Evolutionary conservation across 2,797 vertebrate genomes (phyloP).

Genomic region (Megalops cyprinoides): DNA sequence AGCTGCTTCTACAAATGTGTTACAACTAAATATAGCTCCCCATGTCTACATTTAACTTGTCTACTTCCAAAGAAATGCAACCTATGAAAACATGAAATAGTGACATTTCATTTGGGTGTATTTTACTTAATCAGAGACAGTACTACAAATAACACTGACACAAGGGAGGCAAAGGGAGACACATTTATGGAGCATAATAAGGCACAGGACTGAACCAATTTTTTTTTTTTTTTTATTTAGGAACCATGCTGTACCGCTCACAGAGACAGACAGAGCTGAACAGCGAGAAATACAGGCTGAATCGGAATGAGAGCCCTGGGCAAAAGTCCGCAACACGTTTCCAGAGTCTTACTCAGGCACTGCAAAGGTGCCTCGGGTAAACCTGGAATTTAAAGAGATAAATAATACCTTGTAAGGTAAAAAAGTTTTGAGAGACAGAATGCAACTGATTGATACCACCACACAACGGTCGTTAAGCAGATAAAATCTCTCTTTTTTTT

Average conservation of each 20-base stretch:
- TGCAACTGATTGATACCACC: neutral
- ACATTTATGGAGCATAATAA: too few species aligned
- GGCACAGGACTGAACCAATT: too few species aligned
- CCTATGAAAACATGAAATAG: neutral
- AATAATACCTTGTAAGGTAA: constrained; percentile 23
- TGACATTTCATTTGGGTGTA: too few species aligned
- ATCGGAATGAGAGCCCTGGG: neutral
- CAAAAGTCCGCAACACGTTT: neutral
- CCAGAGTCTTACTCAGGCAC: neutral
- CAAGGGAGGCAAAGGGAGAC: neutral
- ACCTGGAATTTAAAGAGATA: neutral
- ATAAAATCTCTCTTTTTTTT: neutral
- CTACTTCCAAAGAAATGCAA: neutral
- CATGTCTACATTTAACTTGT: too few species aligned
- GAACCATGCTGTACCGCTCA: too few species aligned
- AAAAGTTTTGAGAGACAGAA: neutral
- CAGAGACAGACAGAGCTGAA: neutral
- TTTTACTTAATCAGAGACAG: neutral
- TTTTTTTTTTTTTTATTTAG: too few species aligned
- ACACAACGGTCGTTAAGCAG: neutral
- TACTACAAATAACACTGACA: neutral
- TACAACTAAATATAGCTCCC: too few species aligned
- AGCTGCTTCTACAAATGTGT: too few species aligned
- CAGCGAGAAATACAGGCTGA: neutral
- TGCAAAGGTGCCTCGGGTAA: neutral